Evolutionary conservation across 64 coral and sea anemone genomes (phyloP), one percentile per base, ranked within the genome.

Genomic region (Montipora efflorescens): DNA sequence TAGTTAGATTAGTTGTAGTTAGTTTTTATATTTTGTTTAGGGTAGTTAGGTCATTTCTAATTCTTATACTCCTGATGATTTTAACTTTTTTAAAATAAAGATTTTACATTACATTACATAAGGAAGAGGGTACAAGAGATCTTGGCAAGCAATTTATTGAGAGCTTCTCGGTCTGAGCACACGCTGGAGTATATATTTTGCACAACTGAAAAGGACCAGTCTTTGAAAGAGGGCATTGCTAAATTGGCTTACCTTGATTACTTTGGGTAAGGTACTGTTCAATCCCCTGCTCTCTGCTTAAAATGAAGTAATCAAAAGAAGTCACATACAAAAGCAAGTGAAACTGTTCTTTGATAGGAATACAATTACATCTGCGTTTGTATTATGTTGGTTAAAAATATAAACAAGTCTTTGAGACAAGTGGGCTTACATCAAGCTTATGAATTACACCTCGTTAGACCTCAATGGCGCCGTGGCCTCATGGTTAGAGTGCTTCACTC

Each of bases 221-320:
- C 68, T 71, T 71, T 71, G 16, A 71, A 71, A 71, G 68, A 23
- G 20, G 20, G 68, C 61, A 66, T 66, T 66, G 61, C 61, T 66
- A 71, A 21, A n/a, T 71, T 71, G 68, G 68, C 61, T 66, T 71
- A 71, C 68, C 68, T n/a, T n/a, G 19, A 71, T 21, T 71, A 23
- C 20, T 71, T 3, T 71, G 68, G 20, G 68, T 71, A 71, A 71
- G 68, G 8, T 21, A 71, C 20, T 71, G 68, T 23, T 71, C 19
- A 71, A 71, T 71, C 68, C 20, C 68, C 20, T 71, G 68, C 68
- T 71, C 68, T 23, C 68, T 71, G 68, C 68, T 71, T 71, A 71
- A 71, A 71, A 71, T 21, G 22, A 21, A 71, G 20, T 23, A n/a
- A 71, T 71, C 16, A 71, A 71, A n/a, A 71, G 19, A 71, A 71